phyloP scores from a whole-genome alignment of 37 sponge, comb jelly and placozoan species.

The Amphimedon queenslandica region DNA sequence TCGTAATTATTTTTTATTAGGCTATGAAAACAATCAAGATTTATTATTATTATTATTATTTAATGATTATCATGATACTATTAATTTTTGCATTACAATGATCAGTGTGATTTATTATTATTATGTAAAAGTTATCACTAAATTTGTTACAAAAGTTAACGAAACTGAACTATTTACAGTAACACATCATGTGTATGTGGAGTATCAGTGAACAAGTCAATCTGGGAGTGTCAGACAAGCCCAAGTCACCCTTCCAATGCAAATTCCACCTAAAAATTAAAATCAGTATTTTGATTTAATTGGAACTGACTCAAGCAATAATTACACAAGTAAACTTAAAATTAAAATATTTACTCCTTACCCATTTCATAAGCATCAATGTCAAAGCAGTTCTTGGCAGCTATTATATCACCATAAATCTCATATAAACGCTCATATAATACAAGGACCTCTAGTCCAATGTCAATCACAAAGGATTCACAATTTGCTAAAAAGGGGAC shows the following conservation, averaged over 20 bases:
- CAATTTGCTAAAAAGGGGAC: slow-evolving; percentile 18
- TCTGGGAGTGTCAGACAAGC: slow-evolving; percentile 45
- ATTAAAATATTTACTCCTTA: background rate
- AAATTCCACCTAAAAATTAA: slow-evolving; percentile 53
- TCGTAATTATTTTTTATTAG: too few relatives aligned
- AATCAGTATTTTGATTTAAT: too few relatives aligned
- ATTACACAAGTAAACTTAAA: background rate
- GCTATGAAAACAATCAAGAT: too few relatives aligned
- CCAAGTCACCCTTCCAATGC: slow-evolving; percentile 55
- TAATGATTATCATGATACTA: too few relatives aligned
- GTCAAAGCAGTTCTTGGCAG: slow-evolving; percentile 54
- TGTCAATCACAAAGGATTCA: slow-evolving; percentile 48
- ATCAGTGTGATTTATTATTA: too few relatives aligned
- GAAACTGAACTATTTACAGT: too few relatives aligned
- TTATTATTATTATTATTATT: too few relatives aligned
- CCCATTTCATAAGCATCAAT: slow-evolving; percentile 62
- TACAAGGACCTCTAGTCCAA: slow-evolving; percentile 45
- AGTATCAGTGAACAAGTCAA: too few relatives aligned
- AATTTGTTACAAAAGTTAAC: too few relatives aligned
- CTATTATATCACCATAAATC: slow-evolving; percentile 75
- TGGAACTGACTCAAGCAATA: background rate
- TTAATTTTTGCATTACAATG: too few relatives aligned
- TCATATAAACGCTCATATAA: slow-evolving; percentile 67
- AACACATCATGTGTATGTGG: too few relatives aligned
- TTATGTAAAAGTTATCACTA: too few relatives aligned